Base-by-base conservation (phyloP, 2,888 invertebrate species). In the Trichogramma dendrolimi region DNA sequence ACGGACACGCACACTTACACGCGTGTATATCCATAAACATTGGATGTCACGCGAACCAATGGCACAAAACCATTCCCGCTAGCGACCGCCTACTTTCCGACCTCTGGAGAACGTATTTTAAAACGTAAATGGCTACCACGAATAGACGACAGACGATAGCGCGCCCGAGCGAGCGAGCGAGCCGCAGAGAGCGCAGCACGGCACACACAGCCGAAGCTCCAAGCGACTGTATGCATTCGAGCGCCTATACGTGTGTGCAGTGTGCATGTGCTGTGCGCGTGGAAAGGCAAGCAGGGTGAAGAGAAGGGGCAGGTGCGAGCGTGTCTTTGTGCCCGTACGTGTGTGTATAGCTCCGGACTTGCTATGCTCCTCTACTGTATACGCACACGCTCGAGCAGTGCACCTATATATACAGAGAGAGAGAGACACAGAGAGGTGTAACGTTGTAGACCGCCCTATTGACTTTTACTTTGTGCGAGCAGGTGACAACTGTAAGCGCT, bases 51-150 rank as follows among this genome's bases (percentile, higher is more conserved):
- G 44, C 7, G 50, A 62, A 58, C 62, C 64, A 65, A 65, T 62
- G 52, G 55, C 51, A 52, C 53, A 50, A 53, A 55, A 55, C 62
- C 61, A 41, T 51, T 62, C 54, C 2, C 10, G 40, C 43, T 60
- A 60, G 60, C 42, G 57, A 64, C 62, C 64, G 64, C 64, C 64
- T 62, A 64, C 64, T 64, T 64, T 54, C 57, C 51, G 39, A 55
- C 54, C 62, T 62, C 57, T 61, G 59, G 57, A 56, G 64, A 62
- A 60, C 38, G 54, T 51, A 62, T 61, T 64, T 64, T 57, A 60
- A 59, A 64, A 60, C 56, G 60, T 56, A 64, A 64, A 64, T 64
- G 64, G 64, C 64, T 62, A 57, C 64, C 59, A 61, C 50, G 41
- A 51, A 57, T 59, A 59, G 57, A 54, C 50, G 60, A 61, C 49